A percentile compares a stretch with the other conserved stretches of the same genome.
Conservation (phyloP, 1,140 invertebrate species). For the Ylistrum balloti region DNA sequence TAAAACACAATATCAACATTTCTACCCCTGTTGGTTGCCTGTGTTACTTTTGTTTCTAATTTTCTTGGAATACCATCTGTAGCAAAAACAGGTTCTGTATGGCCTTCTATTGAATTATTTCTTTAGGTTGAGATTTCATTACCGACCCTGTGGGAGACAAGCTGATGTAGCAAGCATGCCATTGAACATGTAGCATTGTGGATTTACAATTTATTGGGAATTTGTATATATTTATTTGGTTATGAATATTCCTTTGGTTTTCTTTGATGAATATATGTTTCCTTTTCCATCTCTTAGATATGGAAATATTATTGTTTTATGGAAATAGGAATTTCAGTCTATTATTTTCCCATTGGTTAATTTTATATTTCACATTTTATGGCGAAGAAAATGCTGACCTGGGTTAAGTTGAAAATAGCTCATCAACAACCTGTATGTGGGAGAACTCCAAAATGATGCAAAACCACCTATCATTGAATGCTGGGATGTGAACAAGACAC, state of each 20-base stretch:
- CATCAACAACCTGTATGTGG: too few species aligned
- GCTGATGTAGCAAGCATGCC: background rate
- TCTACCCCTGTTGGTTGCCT: background rate
- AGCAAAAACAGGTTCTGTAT: conserved; percentile 5
- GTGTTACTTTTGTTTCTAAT: background rate
- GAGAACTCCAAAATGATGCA: too few species aligned
- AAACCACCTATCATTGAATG: too few species aligned
- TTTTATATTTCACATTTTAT: background rate
- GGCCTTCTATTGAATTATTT: background rate
- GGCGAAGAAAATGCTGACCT: too few species aligned
- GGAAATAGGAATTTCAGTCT: background rate
- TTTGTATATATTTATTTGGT: conserved; percentile 1
- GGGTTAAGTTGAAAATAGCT: too few species aligned
- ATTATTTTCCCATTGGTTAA: background rate
- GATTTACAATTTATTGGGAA: background rate
- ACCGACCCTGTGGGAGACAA: background rate
- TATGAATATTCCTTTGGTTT: background rate
- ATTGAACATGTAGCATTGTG: background rate
- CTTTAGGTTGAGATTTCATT: conserved; percentile 4
- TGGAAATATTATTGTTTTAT: background rate
- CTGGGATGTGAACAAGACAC: too few species aligned
- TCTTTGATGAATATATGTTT: background rate
- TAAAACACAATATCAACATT: background rate
- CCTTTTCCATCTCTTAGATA: background rate
- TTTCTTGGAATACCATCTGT: background rate